phyloP scores from a whole-genome alignment of 2,113 vertebrate genomes.

The Phyllostomus hastatus region DNA sequence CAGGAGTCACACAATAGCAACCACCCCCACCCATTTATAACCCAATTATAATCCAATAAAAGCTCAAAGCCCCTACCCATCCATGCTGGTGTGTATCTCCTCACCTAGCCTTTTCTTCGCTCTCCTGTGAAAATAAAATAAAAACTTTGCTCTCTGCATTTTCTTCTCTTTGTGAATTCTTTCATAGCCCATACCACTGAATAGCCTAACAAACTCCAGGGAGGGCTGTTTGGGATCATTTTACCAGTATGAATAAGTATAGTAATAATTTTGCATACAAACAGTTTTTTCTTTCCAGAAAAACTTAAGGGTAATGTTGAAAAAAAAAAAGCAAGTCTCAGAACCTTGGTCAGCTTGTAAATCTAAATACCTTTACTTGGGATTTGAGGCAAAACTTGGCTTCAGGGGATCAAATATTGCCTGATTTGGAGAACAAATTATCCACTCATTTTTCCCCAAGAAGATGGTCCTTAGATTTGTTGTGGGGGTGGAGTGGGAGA shows the following conservation, averaged over 20 bases:
- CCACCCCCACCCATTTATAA: too few species aligned
- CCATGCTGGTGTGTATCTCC: too few species aligned
- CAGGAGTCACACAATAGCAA: too few species aligned
- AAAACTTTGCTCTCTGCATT: too few species aligned
- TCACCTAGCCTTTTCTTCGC: too few species aligned
- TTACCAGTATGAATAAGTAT: conserved; percentile 28
- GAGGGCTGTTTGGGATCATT: conserved; percentile 14
- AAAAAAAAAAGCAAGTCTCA: conserved; percentile 32
- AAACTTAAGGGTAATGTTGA: background rate
- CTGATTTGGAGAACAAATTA: background rate
- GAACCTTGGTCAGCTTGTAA: conserved; percentile 7
- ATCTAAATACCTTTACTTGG: background rate
- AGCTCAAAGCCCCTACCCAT: too few species aligned
- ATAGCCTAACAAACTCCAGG: background rate
- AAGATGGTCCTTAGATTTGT: background rate
- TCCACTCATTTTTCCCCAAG: background rate
- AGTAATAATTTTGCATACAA: conserved; percentile 62
- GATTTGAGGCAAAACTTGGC: background rate
- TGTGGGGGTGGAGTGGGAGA: background rate
- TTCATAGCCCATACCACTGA: too few species aligned
- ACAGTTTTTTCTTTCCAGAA: conserved; percentile 17
- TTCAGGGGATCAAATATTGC: background rate
- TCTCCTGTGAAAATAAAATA: too few species aligned
- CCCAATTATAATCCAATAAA: too few species aligned
- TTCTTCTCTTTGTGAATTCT: too few species aligned